phyloP scores from a whole-genome alignment of 1,140 invertebrate genomes.

The Megathymus violae region DNA sequence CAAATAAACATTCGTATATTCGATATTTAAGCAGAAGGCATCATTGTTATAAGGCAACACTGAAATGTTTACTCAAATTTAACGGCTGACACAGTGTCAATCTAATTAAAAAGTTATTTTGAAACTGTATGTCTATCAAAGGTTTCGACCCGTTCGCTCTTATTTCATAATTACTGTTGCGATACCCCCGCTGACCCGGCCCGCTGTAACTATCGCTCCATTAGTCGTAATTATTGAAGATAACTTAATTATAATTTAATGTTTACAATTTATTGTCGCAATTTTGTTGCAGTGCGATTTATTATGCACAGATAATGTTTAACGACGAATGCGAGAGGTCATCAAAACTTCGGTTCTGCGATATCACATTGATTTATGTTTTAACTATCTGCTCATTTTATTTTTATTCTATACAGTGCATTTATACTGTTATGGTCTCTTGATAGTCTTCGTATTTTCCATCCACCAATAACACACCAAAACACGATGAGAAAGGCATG shows the following conservation, averaged over 20 bases:
- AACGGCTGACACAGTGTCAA: constrained; percentile 17
- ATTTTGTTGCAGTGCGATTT: constrained; percentile 18
- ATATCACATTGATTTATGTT: neutral
- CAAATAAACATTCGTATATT: no score
- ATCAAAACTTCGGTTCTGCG: neutral
- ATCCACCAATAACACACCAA: no score
- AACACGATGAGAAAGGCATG: no score
- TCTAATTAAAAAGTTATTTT: constrained; percentile 54
- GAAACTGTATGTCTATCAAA: constrained; percentile 37
- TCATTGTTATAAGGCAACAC: constrained; percentile 5
- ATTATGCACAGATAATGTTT: constrained; percentile 14
- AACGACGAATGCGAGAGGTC: neutral
- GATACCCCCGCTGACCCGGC: constrained; percentile 49
- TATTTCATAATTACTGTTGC: constrained; percentile 54
- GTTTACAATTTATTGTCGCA: constrained; percentile 36
- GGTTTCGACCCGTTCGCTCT: constrained; percentile 38
- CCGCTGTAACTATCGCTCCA: constrained; percentile 61
- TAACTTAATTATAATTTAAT: constrained; percentile 51
- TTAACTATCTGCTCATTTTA: neutral
- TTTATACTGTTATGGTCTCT: no score
- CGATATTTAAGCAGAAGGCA: neutral
- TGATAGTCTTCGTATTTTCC: no score
- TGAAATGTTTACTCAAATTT: constrained; percentile 8
- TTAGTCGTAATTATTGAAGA: constrained; percentile 71
- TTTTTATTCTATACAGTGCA: neutral